Evolutionary conservation across 2,888 invertebrate species (phyloP).

Genomic region (Petrolisthes manimaculis): DNA sequence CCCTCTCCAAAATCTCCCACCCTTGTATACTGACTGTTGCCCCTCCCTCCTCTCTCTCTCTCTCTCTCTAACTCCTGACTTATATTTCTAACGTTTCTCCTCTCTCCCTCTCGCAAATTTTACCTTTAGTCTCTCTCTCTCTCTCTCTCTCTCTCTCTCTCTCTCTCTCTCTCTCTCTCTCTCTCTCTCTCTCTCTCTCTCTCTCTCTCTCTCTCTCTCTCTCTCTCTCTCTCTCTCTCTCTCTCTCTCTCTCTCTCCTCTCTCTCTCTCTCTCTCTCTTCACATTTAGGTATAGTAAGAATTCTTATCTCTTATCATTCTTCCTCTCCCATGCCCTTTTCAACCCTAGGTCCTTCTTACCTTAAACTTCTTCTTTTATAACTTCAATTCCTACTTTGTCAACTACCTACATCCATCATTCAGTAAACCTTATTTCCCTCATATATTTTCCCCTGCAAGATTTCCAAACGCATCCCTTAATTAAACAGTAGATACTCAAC

Average conservation of each 20-base stretch:
- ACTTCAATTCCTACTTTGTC: neutral
- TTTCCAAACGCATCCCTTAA: too few species aligned
- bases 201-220: neutral
- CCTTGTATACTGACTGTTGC: too few species aligned
- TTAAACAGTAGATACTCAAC: too few species aligned
- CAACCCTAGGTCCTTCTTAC: neutral
- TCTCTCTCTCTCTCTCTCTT: neutral
- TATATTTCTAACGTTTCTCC: neutral
- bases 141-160: neutral
- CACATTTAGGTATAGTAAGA: too few species aligned
- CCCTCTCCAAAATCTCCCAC: too few species aligned
- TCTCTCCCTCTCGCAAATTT: neutral
- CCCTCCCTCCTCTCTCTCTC: neutral
- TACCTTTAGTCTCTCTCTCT: neutral
- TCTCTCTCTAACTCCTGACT: neutral
- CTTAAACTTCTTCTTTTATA: neutral
- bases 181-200: neutral
- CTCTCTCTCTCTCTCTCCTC: neutral
- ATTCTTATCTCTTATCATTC: neutral
- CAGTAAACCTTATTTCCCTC: neutral
- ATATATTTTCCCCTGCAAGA: too few species aligned
- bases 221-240: neutral
- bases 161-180: neutral
- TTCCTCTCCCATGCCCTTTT: neutral
- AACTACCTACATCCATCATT: neutral